Conservation (phyloP, 2,888 invertebrate species). For the Heliconius hortense region DNA sequence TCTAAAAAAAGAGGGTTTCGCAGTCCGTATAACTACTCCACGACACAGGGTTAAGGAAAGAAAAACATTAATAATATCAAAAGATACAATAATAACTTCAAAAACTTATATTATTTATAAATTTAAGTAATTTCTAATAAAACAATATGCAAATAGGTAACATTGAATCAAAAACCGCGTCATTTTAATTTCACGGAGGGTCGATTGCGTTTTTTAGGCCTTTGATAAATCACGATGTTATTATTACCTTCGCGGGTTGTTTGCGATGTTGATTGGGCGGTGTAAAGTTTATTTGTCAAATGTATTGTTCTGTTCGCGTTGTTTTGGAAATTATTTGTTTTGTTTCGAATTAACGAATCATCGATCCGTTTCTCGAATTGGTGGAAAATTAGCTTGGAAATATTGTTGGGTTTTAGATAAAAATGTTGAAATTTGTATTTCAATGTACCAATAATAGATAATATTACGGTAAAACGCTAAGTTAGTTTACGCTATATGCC, state of each 20-base stretch:
- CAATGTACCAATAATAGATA: no score
- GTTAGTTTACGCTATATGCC: no score
- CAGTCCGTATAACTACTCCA: no score
- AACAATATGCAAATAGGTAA: not conserved
- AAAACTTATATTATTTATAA: not conserved
- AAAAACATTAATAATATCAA: no score
- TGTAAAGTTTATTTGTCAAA: constrained; percentile 14
- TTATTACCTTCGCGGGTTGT: constrained; percentile 22
- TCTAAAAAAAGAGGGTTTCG: no score
- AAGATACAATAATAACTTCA: not conserved
- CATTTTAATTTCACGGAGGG: constrained; percentile 39
- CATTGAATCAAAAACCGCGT: not conserved
- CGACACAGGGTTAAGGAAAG: no score
- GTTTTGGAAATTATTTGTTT: constrained; percentile 10
- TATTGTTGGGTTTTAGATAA: no score
- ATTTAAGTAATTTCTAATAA: not conserved
- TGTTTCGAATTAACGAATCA: constrained; percentile 13
- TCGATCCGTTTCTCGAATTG: not conserved
- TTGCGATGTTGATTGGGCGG: constrained; percentile 16
- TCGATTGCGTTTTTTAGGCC: constrained; percentile 36
- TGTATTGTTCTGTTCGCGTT: constrained; percentile 8
- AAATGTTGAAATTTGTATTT: no score
- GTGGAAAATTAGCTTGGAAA: no score
- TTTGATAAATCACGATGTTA: constrained; percentile 37
- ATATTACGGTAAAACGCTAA: no score